phyloP scores from a whole-genome alignment of 2,888 invertebrate genomes.

The Dolichopus griseipennis region DNA sequence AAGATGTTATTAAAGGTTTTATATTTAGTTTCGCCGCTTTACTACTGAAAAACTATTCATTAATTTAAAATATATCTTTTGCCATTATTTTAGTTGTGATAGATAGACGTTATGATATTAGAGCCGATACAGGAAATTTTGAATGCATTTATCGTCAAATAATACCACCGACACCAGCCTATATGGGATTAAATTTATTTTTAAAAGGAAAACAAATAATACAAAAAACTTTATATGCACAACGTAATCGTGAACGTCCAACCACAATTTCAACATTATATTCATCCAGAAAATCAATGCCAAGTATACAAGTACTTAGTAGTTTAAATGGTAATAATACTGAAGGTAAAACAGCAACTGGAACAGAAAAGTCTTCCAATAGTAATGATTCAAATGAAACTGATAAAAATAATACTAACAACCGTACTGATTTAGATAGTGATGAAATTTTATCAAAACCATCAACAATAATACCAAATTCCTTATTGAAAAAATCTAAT shows the following conservation, averaged over 20 bases:
- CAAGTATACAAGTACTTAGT: constrained; percentile 6
- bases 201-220: constrained; percentile 40
- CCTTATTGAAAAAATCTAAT: neutral
- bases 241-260: constrained; percentile 30
- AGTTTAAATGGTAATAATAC: neutral
- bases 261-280: constrained; percentile 27
- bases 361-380: neutral
- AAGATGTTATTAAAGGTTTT: constrained; percentile 83
- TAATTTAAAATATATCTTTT: neutral
- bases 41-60: constrained; percentile 9
- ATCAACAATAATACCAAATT: constrained; percentile 2
- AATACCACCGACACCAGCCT: constrained; percentile 69
- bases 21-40: neutral
- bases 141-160: constrained; percentile 70
- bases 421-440: neutral
- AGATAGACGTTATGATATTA: constrained; percentile 60
- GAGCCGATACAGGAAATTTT: constrained; percentile 71
- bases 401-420: neutral
- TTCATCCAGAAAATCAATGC: constrained; percentile 16
- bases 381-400: neutral
- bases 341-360: neutral
- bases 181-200: constrained; percentile 52
- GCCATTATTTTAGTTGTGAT: constrained; percentile 58
- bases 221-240: constrained; percentile 30
- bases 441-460: neutral